Percentiles rank a stretch among this genome's conserved stretches.
Conservation (phyloP, 2,113 vertebrate species). For the Scophthalmus maximus region DNA sequence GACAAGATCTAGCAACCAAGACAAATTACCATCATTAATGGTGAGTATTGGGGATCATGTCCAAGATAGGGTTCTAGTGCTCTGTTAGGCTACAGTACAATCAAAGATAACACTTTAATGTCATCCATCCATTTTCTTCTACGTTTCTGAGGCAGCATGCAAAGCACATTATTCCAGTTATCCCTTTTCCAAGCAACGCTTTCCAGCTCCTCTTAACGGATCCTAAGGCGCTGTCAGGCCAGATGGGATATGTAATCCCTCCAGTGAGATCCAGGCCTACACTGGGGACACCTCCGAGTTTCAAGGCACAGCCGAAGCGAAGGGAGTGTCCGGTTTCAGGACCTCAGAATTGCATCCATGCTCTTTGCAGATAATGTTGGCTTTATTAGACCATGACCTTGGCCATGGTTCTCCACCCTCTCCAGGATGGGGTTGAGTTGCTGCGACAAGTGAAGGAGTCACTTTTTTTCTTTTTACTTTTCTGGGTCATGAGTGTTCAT, state of each 20-base stretch:
- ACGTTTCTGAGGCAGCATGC: too few relatives aligned
- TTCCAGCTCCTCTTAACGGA: too few relatives aligned
- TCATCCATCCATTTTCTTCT: background rate
- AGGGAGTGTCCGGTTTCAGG: background rate
- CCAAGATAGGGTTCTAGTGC: slow-evolving; percentile 1
- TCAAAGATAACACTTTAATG: slow-evolving; percentile 4
- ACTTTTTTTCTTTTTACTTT: background rate
- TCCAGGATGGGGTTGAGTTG: background rate
- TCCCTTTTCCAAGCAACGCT: too few relatives aligned
- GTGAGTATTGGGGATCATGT: slow-evolving; percentile 24
- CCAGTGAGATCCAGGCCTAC: background rate
- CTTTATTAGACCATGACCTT: background rate
- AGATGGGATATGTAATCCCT: background rate
- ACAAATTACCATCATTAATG: slow-evolving; percentile 45
- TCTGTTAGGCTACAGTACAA: background rate
- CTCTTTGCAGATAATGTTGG: background rate
- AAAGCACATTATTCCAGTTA: too few relatives aligned
- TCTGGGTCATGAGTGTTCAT: background rate
- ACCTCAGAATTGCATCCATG: background rate
- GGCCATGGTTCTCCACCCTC: background rate
- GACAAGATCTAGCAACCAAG: slow-evolving; percentile 20
- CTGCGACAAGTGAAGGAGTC: background rate
- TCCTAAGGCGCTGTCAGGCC: too few relatives aligned
- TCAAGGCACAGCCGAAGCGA: background rate
- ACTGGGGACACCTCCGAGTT: background rate